Base-by-base conservation (phyloP, 2,888 invertebrate species). In the Gymnoscelis rufifasciata region DNA sequence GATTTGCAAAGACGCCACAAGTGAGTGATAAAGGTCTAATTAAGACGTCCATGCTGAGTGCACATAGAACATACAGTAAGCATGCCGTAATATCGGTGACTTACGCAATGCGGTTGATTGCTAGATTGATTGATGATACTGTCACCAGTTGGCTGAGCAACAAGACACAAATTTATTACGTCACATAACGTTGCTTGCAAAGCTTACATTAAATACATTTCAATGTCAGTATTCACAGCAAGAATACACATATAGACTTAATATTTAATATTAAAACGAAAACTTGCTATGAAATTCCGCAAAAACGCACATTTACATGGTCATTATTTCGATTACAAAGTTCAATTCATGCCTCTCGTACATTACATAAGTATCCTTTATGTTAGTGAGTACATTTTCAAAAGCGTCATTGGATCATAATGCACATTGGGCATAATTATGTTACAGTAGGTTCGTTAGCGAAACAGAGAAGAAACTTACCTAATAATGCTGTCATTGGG, bases 81-180 rank as follows among this genome's bases (percentile, higher is more conserved):
- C 80, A 78, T 77, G 78, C 79, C 71, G 66, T 71, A 70, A 63
- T 60, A 64, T 65, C 73, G 71, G 78, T 76, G 89, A 95, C 95
- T 95, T 95, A 95, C 95, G 94, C 94, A 90, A 95, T 95, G 91
- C 95, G 92, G 93, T 95, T 94, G 91, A 95, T 92, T 90, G 94
- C 93, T 90, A 95, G 93, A 92, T 95, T 95, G 91, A 95, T 95
- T 89, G 95, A 93, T 83, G 95, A 95, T 90, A 95, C 93, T 89
- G 94, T 95, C 93, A 93, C 94, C 91, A 95, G 94, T 92, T 95
- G 94, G 93, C 95, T 95, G 93, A 91, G 90, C 88, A 89, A 81
- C 75, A 83, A 87, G 78, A 86, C 78, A 86, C 79, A 86, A 77
- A 65, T 71, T 81, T 78, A 83, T 83, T 83, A 83, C 79, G 75